phyloP scores from a whole-genome alignment of 2,888 invertebrate species.

The Standfussiana lucernea region DNA sequence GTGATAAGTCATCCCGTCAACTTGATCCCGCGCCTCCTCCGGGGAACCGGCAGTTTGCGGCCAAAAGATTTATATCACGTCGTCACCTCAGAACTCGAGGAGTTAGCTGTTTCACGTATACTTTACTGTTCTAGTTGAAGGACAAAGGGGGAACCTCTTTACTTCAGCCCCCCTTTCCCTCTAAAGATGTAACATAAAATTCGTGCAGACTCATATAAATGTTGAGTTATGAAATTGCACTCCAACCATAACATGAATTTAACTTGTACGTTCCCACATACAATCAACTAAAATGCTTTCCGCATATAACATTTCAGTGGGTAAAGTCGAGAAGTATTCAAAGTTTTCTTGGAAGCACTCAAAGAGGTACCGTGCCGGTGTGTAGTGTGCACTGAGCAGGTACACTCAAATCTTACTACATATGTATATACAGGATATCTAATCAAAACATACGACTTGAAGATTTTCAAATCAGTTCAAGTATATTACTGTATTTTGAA shows the following conservation, averaged over 20 bases:
- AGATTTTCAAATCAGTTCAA: slow-evolving; percentile 28
- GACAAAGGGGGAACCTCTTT: slow-evolving; percentile 9
- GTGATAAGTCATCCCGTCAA: slow-evolving; percentile 39
- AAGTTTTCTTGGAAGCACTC: slow-evolving; percentile 36
- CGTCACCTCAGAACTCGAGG: slow-evolving; percentile 17
- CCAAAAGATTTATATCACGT: slow-evolving; percentile 56
- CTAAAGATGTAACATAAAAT: slow-evolving; percentile 48
- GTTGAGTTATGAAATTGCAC: slow-evolving; percentile 51
- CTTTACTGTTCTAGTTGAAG: slow-evolving; percentile 27
- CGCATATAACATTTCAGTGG: slow-evolving; percentile 36
- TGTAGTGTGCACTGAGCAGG: slow-evolving; percentile 7
- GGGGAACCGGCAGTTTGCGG: slow-evolving; percentile 24
- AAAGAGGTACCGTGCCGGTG: background rate
- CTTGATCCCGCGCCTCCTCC: slow-evolving; percentile 22
- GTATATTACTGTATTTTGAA: background rate
- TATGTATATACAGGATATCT: too few relatives aligned
- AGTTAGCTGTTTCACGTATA: slow-evolving; percentile 25
- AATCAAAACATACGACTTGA: background rate
- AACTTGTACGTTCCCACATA: slow-evolving; percentile 45
- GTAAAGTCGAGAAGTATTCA: slow-evolving; percentile 20
- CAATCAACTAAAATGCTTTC: slow-evolving; percentile 48
- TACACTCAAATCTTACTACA: slow-evolving; percentile 18
- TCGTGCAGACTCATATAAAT: slow-evolving; percentile 26
- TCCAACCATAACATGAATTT: slow-evolving; percentile 36
- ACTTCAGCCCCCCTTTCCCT: background rate